A percentile compares a stretch with the other conserved stretches of the same genome.
These are phyloP conservation scores for Chymomyza costata DNA, from an alignment of 1,140 invertebrate species.

Conservation along the genomic window DNA sequence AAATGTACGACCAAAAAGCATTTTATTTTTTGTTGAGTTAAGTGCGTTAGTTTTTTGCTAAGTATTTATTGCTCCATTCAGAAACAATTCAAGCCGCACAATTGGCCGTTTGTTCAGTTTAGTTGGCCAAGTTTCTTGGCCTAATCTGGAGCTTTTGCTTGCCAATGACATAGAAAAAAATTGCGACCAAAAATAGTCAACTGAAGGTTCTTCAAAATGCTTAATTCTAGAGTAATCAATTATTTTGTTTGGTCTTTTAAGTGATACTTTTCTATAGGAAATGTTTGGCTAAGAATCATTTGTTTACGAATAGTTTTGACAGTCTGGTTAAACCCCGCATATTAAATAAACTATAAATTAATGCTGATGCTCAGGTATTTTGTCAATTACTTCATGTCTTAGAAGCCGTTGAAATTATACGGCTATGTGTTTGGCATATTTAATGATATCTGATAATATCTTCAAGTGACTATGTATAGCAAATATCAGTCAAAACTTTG, in stretches of 20 bases:
- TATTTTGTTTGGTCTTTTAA: not conserved
- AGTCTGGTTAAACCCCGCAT: constrained; percentile 47
- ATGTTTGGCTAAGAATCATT: no score
- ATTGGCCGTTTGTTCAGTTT: constrained; percentile 6
- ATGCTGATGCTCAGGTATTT: constrained; percentile 23
- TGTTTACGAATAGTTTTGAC: constrained; percentile 14
- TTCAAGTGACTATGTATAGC: no score
- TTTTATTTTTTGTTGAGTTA: not conserved
- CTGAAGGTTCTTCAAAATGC: no score
- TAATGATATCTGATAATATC: constrained; percentile 22
- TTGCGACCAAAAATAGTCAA: no score
- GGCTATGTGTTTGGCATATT: constrained; percentile 37
- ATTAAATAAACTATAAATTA: constrained; percentile 35
- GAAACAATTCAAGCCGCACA: no score
- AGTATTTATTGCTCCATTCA: not conserved
- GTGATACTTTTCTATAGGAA: no score
- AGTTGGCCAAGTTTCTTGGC: not conserved
- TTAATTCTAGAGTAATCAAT: not conserved
- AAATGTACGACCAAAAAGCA: no score
- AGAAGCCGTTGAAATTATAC: constrained; percentile 54
- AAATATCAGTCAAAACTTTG: no score
- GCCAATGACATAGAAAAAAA: no score
- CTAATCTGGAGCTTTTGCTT: no score
- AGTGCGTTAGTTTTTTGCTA: not conserved
- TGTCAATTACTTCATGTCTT: constrained; percentile 43